Percentiles rank a stretch among this genome's conserved stretches.
Evolutionary conservation across 2,888 invertebrate species (phyloP).

Genomic region (Lepidocyrtoides sp.): DNA sequence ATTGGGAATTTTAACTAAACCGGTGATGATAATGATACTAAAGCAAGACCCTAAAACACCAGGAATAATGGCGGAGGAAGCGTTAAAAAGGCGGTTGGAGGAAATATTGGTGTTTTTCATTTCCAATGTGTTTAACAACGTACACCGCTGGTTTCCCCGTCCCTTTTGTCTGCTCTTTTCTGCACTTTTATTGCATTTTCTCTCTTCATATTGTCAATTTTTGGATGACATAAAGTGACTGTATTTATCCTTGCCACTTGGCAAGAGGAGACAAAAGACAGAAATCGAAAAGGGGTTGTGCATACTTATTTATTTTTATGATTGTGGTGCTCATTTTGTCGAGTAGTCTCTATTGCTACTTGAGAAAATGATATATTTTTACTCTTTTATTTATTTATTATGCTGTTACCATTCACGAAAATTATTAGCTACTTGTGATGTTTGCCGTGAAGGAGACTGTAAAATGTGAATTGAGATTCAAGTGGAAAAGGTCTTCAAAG

Average conservation of each 20-base stretch:
- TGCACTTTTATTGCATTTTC: constrained; percentile 9
- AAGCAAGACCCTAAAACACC: too few relatives aligned
- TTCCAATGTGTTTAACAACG: background rate
- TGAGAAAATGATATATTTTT: background rate
- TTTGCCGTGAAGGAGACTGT: constrained; percentile 53
- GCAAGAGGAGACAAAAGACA: background rate
- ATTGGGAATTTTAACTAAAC: too few relatives aligned
- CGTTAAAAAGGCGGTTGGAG: background rate
- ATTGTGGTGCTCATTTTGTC: background rate
- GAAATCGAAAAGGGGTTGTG: background rate
- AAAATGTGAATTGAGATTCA: constrained; percentile 40
- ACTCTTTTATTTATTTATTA: constrained; percentile 25
- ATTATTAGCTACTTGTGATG: background rate
- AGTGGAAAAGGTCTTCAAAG: constrained; percentile 55
- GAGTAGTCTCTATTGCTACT: background rate
- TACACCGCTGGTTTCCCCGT: background rate
- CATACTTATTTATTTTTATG: background rate
- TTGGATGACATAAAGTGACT: constrained; percentile 2
- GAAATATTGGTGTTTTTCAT: background rate
- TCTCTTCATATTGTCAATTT: constrained; percentile 26
- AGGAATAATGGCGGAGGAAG: background rate
- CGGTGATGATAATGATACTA: background rate
- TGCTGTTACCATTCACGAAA: background rate
- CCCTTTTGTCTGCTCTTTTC: background rate
- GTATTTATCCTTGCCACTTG: background rate